Base-by-base conservation (phyloP, 2,113 vertebrate species). In the Nerophis lumbriciformis region DNA sequence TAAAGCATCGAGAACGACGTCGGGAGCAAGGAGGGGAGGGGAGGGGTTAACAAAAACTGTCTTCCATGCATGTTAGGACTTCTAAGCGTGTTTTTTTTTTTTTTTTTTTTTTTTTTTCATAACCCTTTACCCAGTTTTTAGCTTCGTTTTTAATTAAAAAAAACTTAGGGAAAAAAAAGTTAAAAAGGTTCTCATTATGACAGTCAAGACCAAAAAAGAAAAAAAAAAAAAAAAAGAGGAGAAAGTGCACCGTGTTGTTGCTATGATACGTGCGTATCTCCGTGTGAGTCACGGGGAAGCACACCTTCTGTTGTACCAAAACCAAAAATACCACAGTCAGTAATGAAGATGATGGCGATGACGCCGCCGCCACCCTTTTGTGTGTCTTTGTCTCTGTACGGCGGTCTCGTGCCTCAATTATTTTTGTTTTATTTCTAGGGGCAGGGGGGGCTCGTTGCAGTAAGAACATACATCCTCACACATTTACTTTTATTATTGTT, bases 51-150 rank as follows among this genome's bases (percentile, higher is more conserved):
- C 84, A 87, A 85, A 71, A 79, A 87, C 83, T 68, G 89, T 92
- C 91, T 91, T 91, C 89, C 89, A 88, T 90, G 90, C 90, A 91
- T 90, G 90, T 90, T 57, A 86, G 82, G 77, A 86, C 81, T 88
- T 85, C 75, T 88, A 85, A 82, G 82, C 81, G 81, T 87, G 77
- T 80, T 81, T 68, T 71, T 68, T 66, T 82, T 69, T 80, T 83
- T 78, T 81, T 61, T 83, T 74, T 79, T 77, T 83, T 81, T 87
- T 19, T 19, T 19, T 19, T 19, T 19, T 2, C 19, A 19, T 83
- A 76, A 76, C 76, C 71, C 53, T 8, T 15, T 85, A 80, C 66
- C 63, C 21, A 66, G 53, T 84, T 89, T 84, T 81, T 83, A 78
- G 71, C 73, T 76, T 84, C 54, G 75, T 76, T 79, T 82, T 83